A percentile compares a stretch with the other conserved stretches of the same genome.
These are phyloP conservation scores for Lordiphosa fenestrarum DNA, from an alignment of 2,888 invertebrate genomes.

Conservation along the genomic window DNA sequence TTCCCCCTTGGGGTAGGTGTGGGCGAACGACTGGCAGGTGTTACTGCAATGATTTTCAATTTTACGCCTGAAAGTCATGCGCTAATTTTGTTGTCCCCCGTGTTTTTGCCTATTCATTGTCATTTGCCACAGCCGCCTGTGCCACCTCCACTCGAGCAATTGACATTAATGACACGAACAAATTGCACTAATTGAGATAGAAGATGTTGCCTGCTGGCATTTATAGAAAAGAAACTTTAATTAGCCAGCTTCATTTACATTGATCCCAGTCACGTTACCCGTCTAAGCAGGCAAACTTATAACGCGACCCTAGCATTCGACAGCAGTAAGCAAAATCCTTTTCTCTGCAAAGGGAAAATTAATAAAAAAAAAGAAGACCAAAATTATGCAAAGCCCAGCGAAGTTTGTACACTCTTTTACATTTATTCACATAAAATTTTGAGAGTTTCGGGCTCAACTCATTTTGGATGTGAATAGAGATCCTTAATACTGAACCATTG, in stretches of 20 bases:
- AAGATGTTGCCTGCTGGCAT: slow-evolving; percentile 31
- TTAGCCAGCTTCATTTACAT: slow-evolving; percentile 38
- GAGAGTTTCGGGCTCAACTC: no score
- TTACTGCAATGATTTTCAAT: slow-evolving; percentile 76
- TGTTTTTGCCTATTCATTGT: slow-evolving; percentile 63
- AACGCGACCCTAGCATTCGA: slow-evolving; percentile 54
- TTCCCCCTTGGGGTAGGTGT: slow-evolving; percentile 21
- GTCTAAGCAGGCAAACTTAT: slow-evolving; percentile 20
- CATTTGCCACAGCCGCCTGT: slow-evolving; percentile 55
- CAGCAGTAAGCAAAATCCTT: slow-evolving; percentile 55
- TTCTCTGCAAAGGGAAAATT: not conserved
- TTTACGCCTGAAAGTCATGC: slow-evolving; percentile 70
- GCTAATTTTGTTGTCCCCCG: slow-evolving; percentile 62
- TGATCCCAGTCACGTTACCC: slow-evolving; percentile 22
- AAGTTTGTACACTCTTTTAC: no score
- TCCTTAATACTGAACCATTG: no score
- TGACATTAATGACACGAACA: slow-evolving; percentile 69
- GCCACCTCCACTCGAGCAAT: slow-evolving; percentile 39
- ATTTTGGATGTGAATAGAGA: no score
- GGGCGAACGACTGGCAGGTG: slow-evolving; percentile 53
- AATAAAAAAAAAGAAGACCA: not conserved
- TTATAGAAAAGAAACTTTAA: slow-evolving; percentile 46
- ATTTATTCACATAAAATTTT: no score
- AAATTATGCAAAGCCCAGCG: not conserved
- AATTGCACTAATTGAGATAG: slow-evolving; percentile 67